phyloP scores from a whole-genome alignment of 1,140 invertebrate species.

The Aethina tumida region DNA sequence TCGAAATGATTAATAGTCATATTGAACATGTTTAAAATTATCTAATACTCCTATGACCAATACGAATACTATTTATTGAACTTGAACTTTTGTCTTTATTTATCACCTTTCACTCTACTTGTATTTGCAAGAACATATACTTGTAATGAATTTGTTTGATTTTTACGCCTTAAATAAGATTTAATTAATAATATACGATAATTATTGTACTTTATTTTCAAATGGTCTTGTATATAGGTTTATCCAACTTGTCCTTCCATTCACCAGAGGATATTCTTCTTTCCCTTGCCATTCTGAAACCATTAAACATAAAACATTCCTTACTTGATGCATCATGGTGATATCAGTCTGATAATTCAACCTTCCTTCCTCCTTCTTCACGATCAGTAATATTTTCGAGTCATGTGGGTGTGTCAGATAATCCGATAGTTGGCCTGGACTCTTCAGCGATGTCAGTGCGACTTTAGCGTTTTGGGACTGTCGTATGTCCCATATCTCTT shows the following conservation, averaged over 20 bases:
- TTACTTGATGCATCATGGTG: constrained; percentile 31
- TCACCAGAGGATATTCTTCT: constrained; percentile 48
- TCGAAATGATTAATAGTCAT: too few relatives aligned
- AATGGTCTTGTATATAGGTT: too few relatives aligned
- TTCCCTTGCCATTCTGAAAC: constrained; percentile 32
- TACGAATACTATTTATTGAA: too few relatives aligned
- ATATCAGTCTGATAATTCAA: constrained; percentile 39
- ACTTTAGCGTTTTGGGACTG: constrained; percentile 75
- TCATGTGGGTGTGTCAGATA: constrained; percentile 69
- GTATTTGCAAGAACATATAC: too few relatives aligned
- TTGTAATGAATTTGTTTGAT: too few relatives aligned
- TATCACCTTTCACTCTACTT: too few relatives aligned
- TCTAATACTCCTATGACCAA: too few relatives aligned
- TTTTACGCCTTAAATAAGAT: too few relatives aligned
- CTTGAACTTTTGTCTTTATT: too few relatives aligned
- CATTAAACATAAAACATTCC: constrained; percentile 39
- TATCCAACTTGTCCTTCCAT: constrained; percentile 35
- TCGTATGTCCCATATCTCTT: constrained; percentile 16
- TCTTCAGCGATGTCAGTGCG: constrained; percentile 80
- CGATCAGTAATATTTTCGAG: constrained; percentile 80
- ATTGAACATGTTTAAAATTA: too few relatives aligned
- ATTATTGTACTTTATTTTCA: too few relatives aligned
- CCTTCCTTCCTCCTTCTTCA: constrained; percentile 60
- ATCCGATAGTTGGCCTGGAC: constrained; percentile 53
- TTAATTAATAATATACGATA: too few relatives aligned